Base-by-base conservation (phyloP, 2,888 invertebrate species). In the Eupithecia insigniata region DNA sequence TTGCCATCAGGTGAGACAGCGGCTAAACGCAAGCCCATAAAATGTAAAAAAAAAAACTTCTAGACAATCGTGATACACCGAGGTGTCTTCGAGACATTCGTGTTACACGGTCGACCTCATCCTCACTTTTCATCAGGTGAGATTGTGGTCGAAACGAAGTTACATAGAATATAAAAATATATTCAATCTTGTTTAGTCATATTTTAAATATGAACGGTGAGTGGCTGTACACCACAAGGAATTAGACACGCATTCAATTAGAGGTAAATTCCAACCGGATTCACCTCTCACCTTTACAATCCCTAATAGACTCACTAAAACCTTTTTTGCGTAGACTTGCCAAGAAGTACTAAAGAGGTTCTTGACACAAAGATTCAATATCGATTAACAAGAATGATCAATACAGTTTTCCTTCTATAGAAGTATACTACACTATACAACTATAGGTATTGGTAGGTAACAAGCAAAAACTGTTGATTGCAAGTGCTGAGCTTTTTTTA, bases 381-480 rank as follows among this genome's bases (percentile, higher is more conserved):
- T 71, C 67, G 69, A 77, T 76, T 81, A 78, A 76, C 79, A 74
- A 75, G 79, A 73, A 79, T n/a, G 78, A 67, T 66, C 71, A 79
- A 76, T 78, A 79, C 78, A 76, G 72, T 79, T 82, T 77, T 76
- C 70, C 77, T 73, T 72, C 71, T 78, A 73, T 74, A 74, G 77
- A 74, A 78, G 55, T 34, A 5, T 34, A 62, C 8, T 12, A 12
- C 1, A 22, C 8, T 22, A 22, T 12, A 22, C 8, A 46, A 22
- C n/a, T 46, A 51, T 51, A 51, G 6, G 18, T n/a, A 46, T 46
- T 16, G 55, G 18, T 32, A 62, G 34, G 61, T 80, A 85, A 82
- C 79, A 78, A 81, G 83, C 85, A 87, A 89, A 87, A 87, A 87
- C 78, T 26, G 72, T 78, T 72, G 81, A 82, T 81, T 80, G 81